Base-by-base conservation (phyloP, 2,113 vertebrate genomes). In the Sinocyclocheilus anophthalmus region DNA sequence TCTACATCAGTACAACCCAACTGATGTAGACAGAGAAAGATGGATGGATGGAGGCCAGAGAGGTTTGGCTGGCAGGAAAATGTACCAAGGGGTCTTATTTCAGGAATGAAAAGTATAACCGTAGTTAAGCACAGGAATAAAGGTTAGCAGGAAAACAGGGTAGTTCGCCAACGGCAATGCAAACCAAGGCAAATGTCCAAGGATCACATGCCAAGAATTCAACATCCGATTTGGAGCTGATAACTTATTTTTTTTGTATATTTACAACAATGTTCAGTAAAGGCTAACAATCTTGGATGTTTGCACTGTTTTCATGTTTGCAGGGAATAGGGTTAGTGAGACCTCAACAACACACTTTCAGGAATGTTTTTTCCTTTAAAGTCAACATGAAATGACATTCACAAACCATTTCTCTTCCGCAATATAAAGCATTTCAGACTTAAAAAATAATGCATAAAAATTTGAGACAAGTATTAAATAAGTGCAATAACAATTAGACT, bases 331-430 rank as follows among this genome's bases (percentile, higher is more conserved):
- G 50, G 69, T 73, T 86, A 81, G 53, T 12, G 16, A 33, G 24
- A 82, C 80, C 63, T 50, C 80, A 53, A 33, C 42, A 82, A 24
- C 57, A 82, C 80, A 69, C 80, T 82, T 69, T 81, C n/a, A 81
- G 39, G 61, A 81, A 30, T 16, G 24, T 0, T 0, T 67, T 63
- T 48, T 65, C 9, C 37, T 69, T 81, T 30, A 69, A 69, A 82
- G 63, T 69, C 80, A 82, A 82, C 80, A 82, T 69, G 24, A 82
- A 82, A 82, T 76, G 11, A 53, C 45, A 30, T 20, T 48, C 45
- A 26, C 7, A 37, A 20, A 8, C 65, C 42, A 69, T 70, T 69
- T 59, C 55, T 2, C 55, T 59, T 8, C 0, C 0, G 18, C 7
- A 30, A 7, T 70, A 1, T 70, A 1, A 30, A 18, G 24, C 0